These are phyloP conservation scores for Holotrichia oblita DNA, from an alignment of 1,140 invertebrate genomes.

Conservation along the genomic window DNA sequence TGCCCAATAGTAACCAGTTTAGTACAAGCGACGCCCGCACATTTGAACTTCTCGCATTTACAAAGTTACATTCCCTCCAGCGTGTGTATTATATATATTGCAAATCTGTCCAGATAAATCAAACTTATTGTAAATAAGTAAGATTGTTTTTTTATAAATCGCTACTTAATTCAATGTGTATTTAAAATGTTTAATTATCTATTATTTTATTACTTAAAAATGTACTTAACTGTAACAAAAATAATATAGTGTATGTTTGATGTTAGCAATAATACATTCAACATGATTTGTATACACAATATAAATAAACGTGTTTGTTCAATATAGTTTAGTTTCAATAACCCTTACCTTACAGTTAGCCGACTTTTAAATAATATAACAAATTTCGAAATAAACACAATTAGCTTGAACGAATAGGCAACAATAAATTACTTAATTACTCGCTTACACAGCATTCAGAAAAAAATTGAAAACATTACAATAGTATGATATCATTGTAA, in stretches of 20 bases:
- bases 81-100: slow-evolving; percentile 60
- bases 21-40: slow-evolving; percentile 24
- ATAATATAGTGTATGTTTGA: slow-evolving; percentile 60
- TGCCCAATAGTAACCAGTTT: neutral
- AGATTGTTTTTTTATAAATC: slow-evolving; percentile 58
- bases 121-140: slow-evolving; percentile 62
- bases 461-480: too few species aligned
- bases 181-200: slow-evolving; percentile 56
- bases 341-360: too few species aligned
- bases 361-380: too few species aligned
- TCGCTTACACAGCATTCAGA: too few species aligned
- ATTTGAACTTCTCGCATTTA: slow-evolving; percentile 36
- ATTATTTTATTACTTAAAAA: slow-evolving; percentile 61
- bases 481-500: too few species aligned
- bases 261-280: slow-evolving; percentile 61
- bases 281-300: slow-evolving; percentile 61
- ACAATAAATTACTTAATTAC: too few species aligned
- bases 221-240: slow-evolving; percentile 61
- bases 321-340: slow-evolving; percentile 29
- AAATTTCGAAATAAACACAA: too few species aligned
- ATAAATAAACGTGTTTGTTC: slow-evolving; percentile 61
- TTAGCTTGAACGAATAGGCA: too few species aligned
- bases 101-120: slow-evolving; percentile 62
- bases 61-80: slow-evolving; percentile 60
- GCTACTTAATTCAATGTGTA: slow-evolving; percentile 54